These are phyloP conservation scores for Cricetomys ansorgei DNA, from an alignment of 2,113 vertebrate species.

Conservation along the genomic window DNA sequence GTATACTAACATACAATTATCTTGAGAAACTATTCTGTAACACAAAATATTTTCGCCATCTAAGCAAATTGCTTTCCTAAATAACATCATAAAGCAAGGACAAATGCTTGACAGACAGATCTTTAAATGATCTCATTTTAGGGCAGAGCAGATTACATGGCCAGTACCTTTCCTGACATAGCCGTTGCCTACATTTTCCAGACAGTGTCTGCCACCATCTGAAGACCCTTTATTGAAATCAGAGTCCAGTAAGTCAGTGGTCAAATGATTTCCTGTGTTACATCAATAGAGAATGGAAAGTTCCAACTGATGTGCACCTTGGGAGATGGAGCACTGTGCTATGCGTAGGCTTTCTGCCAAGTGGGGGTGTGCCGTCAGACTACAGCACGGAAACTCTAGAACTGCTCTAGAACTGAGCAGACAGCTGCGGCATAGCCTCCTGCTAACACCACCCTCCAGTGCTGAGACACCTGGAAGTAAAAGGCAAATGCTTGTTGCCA, in stretches of 20 bases:
- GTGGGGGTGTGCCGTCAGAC: neutral
- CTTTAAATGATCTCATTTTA: conserved; percentile 1
- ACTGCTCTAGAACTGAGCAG: neutral
- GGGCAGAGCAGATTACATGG: neutral
- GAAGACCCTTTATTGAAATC: neutral
- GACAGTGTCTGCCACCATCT: neutral
- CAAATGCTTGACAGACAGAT: neutral
- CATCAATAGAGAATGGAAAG: neutral
- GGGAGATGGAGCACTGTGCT: neutral
- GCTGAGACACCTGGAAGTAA: neutral
- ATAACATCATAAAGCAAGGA: neutral
- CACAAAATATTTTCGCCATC: conserved; percentile 33
- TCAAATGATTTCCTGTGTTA: neutral
- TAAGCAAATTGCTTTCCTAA: conserved; percentile 40
- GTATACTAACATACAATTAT: conserved; percentile 4
- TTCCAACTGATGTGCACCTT: neutral
- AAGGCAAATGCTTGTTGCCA: neutral
- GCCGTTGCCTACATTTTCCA: neutral
- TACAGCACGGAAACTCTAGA: neutral
- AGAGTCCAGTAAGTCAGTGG: neutral
- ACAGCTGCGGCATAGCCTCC: neutral
- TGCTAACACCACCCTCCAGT: neutral
- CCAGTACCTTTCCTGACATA: neutral
- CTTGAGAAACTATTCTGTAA: conserved; percentile 17
- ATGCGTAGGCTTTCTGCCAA: neutral